Evolutionary conservation across 2,113 vertebrate genomes (phyloP), one percentile per base, ranked within the genome.

Genomic region (Haemorhous mexicanus): DNA sequence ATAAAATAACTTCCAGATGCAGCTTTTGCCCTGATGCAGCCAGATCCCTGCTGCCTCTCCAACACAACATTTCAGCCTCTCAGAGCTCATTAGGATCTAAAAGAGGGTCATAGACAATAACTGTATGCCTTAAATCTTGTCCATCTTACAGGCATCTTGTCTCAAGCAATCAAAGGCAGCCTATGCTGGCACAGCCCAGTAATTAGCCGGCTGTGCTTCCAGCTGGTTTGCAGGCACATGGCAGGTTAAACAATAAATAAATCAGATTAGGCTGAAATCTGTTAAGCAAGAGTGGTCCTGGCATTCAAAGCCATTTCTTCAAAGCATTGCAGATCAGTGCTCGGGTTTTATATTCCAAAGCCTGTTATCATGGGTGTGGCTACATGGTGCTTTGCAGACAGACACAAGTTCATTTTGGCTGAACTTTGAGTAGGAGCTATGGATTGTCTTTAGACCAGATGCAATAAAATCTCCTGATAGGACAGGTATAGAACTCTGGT

Each of bases 191-290:
- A 80, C 13, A 3, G 87, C 67, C 88, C 77, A 66, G 69, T 95
- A 97, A 97, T 96, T 93, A 96, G 92, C 86, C 55, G 85, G 87
- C 95, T 95, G 91, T 87, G 72, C 86, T 95, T 96, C 96, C 93
- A 97, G 93, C 97, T 97, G 95, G 94, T 93, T 96, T 96, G 94
- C 93, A 95, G 94, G 96, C 96, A 93, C 82, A 95, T 86, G 87
- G 89, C 96, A 96, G 94, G 94, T 97, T 96, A 97, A 97, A 97
- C 95, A 94, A 95, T 95, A 96, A 96, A 91, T 93, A 95, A 95
- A 96, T 97, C 91, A 90, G 86, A 93, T 97, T 94, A 95, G 81
- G 64, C 84, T 95, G 88, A 96, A 96, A 92, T 86, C 84, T 97
- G 74, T 94, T 94, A 91, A 95, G 88, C 93, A 96, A 96, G 74